Conservation (phyloP, 2,888 invertebrate genomes). For the Frankliniella intonsa region DNA sequence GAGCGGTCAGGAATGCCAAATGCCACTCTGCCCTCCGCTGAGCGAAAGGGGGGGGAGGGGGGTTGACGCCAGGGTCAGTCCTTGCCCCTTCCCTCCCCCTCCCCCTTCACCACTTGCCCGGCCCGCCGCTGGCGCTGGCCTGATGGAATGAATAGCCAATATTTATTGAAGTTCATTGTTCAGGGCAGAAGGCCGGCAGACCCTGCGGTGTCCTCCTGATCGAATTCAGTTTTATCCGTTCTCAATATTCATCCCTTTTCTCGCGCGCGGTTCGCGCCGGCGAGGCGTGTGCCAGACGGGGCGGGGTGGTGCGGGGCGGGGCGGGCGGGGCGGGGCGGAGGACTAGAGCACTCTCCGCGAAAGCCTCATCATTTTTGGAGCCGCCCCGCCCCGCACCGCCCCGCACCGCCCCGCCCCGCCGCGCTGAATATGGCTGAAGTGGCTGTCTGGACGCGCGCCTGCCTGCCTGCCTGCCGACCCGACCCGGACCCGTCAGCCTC, state of each 20-base stretch:
- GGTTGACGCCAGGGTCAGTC: not conserved
- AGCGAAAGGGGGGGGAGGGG: not conserved
- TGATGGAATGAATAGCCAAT: slow-evolving; percentile 9
- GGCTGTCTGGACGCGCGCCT: no score
- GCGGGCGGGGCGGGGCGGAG: no score
- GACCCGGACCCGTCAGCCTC: no score
- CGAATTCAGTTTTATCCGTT: not conserved
- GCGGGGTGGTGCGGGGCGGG: no score
- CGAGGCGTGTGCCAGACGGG: no score
- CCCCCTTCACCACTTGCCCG: not conserved
- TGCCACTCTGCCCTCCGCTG: not conserved
- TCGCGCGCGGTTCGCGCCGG: not conserved
- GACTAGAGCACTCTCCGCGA: not conserved
- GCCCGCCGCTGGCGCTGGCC: not conserved
- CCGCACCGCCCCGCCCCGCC: no score
- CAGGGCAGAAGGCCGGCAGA: not conserved
- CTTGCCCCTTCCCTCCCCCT: not conserved
- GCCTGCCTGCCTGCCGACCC: no score
- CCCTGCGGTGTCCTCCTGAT: not conserved
- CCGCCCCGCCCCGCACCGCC: not conserved
- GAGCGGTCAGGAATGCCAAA: no score
- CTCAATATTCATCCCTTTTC: not conserved
- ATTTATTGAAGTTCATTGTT: slow-evolving; percentile 16
- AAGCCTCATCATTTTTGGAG: not conserved
- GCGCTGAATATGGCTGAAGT: no score